Base-by-base conservation (phyloP, 2,797 vertebrate species). In the Anguilla anguilla region DNA sequence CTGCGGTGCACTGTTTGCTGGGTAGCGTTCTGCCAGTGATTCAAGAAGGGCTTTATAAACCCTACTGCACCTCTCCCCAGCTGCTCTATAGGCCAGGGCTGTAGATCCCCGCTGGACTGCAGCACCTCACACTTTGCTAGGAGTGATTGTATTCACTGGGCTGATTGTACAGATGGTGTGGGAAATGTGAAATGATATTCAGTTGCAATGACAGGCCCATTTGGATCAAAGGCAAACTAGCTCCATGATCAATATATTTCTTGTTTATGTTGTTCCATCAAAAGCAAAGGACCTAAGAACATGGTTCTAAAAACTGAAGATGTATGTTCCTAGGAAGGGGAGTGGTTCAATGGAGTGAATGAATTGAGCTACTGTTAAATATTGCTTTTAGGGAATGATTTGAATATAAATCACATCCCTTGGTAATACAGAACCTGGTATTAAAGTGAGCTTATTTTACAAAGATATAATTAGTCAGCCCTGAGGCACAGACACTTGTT, bases 381-480 rank as follows among this genome's bases (percentile, higher is more conserved):
- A 82, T 49, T 2, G 25, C 79, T 25, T 46, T 9, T n/a, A 49
- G 43, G 46, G 43, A 49, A 51, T 82, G 39, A 46, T 39, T 43
- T 79, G 74, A 43, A 79, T 39, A 35, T 6, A 77, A 79, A 43
- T 79, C 31, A 79, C 13, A 43, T 43, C 15, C 35, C 74, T 19
- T 79, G 74, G 31, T 79, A 43, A 39, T 49, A 82, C 43, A 25
- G 46, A 49, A 25, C 79, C 46, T n/a, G 6, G 46, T 51, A 82
- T 51, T 51, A 82, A 82, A 49, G 15, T 43, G 13, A 19, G 39
- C 74, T 22, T 74, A 31, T 74, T 31, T n/a, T 67, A 28, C 64
- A 28, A 28, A n/a, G 64, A 67, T 67, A 67, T 67, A 67, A 67
- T 67, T 67, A 67, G 64, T 67, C 64, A 67, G 64, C 64, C 64